phyloP scores from a whole-genome alignment of 2,888 invertebrate species.

The Macrosiphum euphorbiae region DNA sequence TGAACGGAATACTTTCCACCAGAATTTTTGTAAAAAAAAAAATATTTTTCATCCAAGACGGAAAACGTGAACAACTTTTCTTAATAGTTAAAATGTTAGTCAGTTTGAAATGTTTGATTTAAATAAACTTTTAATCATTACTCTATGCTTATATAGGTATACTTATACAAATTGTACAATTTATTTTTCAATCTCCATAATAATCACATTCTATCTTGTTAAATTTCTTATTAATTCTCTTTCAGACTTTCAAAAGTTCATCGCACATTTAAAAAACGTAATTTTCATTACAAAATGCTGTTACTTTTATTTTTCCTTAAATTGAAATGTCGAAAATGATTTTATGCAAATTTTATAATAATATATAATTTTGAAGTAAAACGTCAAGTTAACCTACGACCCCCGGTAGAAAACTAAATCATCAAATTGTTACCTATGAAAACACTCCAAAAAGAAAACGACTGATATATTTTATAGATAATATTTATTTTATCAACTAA shows the following conservation, averaged over 20 bases:
- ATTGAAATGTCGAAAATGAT: neutral
- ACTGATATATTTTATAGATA: neutral
- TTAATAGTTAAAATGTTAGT: conserved; percentile 8
- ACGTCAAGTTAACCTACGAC: neutral
- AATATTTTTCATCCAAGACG: neutral
- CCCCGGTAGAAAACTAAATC: neutral
- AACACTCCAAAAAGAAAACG: neutral
- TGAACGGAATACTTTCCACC: neutral
- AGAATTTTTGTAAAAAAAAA: neutral
- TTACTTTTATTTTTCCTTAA: neutral
- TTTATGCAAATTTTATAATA: neutral
- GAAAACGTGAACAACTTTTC: neutral
- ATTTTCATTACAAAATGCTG: neutral
- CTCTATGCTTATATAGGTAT: neutral
- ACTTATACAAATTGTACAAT: neutral
- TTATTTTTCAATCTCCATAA: neutral
- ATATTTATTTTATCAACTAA: neutral
- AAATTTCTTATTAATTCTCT: conserved; percentile 7
- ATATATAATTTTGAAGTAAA: neutral
- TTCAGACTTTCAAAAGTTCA: conserved; percentile 12
- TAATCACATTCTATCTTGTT: neutral
- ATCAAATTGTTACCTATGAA: neutral
- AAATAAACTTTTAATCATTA: conserved; percentile 9
- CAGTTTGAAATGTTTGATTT: neutral
- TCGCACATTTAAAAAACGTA: neutral